Evolutionary conservation across 2,113 vertebrate species (phyloP).

Genomic region (Pitta sordida): DNA sequence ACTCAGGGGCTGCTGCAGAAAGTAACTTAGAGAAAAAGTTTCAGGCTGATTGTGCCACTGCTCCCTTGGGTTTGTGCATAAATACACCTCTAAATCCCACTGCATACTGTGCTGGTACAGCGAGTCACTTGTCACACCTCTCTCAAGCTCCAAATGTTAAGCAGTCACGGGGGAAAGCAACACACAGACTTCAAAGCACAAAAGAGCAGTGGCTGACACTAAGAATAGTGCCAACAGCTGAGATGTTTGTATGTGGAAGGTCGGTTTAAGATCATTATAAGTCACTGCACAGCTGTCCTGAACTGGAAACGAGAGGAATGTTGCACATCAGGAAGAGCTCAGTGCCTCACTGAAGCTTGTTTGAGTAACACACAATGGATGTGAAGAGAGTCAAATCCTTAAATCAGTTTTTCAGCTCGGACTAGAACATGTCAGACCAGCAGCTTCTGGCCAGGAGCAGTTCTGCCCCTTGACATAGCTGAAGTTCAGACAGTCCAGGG

Average conservation of each 20-base stretch:
- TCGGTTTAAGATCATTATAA: background rate
- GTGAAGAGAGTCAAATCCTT: background rate
- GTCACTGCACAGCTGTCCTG: background rate
- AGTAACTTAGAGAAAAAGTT: background rate
- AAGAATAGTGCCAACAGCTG: background rate
- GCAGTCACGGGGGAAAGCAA: background rate
- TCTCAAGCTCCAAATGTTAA: background rate
- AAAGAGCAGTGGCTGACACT: background rate
- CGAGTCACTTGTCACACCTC: background rate
- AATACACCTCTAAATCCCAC: background rate
- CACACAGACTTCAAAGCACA: background rate
- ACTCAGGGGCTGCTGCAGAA: background rate
- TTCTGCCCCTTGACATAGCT: background rate
- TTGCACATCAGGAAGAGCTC: background rate
- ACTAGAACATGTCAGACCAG: background rate
- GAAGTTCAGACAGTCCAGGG: background rate
- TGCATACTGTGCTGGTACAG: background rate
- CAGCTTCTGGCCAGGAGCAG: background rate
- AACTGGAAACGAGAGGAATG: background rate
- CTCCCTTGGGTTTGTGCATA: background rate
- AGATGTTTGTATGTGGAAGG: background rate
- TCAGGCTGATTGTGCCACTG: accelerated
- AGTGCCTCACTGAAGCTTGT: background rate
- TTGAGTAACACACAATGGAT: background rate
- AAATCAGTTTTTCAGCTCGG: background rate